Evolutionary conservation across 2,888 invertebrate genomes (phyloP), one percentile per base, ranked within the genome.

Genomic region (Caenorhabditis sp.): DNA sequence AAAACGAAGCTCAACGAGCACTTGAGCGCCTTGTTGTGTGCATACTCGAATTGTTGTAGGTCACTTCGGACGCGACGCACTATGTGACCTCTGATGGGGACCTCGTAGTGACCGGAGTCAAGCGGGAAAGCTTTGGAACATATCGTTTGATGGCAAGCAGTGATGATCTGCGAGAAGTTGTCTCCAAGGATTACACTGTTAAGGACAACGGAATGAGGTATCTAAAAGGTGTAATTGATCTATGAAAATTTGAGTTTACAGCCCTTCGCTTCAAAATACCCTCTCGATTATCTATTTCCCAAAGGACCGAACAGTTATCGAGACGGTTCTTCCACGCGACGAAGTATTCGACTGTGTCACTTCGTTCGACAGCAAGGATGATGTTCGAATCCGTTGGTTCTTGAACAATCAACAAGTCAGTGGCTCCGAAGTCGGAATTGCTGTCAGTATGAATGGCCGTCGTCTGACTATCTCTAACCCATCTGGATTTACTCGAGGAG

Each of bases 21-120:
- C 67, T 76, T 61, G 67, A 76, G 76, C 56, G 51, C 37, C 32
- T 35, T 58, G 40, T 58, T 76, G 53, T 76, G 53, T 71, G 28
- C 26, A 44, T 71, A 76, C 58, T 76, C 61, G 60, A 51, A 67
- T 65, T 55, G 53, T 82, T 86, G 50, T 80, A 88, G 88, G 79
- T 88, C 47, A 71, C 81, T 53, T 76, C 87, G 50, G 85, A 88
- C 70, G 83, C 79, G 5, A 74, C 87, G 20, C 87, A 87, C 71
- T 88, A 83, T 72, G 79, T 89, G 47, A 85, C 89, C 20, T 55
- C 77, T 11, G 70, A 80, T 22, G 89, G 89, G 15, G 87, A 89
- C 80, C 70, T 89, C n/a, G 82, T 89, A 6, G 83, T 89, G 47
- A 78, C 85, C 11, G 80, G 80, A 40, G 85, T 83, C 18, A 72